Evolutionary conservation across 2,888 invertebrate species (phyloP).

Genomic region (Auanema freiburgensis): DNA sequence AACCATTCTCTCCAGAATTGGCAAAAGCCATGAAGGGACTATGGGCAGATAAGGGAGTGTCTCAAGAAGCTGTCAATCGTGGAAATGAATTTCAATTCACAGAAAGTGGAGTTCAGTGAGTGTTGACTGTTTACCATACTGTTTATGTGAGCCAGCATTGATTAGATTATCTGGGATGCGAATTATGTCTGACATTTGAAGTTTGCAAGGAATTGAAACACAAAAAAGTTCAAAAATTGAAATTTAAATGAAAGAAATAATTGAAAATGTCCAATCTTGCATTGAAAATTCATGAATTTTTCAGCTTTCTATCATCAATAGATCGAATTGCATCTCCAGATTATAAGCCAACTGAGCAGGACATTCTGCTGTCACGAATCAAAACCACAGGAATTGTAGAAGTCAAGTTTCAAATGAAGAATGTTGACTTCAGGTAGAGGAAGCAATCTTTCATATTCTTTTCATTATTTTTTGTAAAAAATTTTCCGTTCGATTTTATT

Average conservation of each 20-base stretch:
- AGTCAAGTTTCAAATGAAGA: slow-evolving; percentile 64
- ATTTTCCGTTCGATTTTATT: neutral
- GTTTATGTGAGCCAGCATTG: no score
- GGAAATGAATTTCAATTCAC: slow-evolving; percentile 61
- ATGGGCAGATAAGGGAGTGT: slow-evolving; percentile 53
- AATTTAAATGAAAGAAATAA: neutral
- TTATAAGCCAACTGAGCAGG: slow-evolving; percentile 61
- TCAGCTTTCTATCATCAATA: slow-evolving; percentile 56
- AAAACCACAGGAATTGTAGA: slow-evolving; percentile 64
- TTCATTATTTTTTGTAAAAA: neutral
- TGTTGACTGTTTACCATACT: neutral
- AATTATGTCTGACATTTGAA: neutral
- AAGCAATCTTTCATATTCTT: neutral
- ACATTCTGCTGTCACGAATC: slow-evolving; percentile 61
- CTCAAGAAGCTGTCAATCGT: slow-evolving; percentile 36
- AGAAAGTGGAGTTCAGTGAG: slow-evolving; percentile 59
- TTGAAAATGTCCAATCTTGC: neutral
- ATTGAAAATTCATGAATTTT: slow-evolving; percentile 23
- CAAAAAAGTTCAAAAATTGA: slow-evolving; percentile 11
- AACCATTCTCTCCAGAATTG: slow-evolving; percentile 53
- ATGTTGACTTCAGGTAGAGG: slow-evolving; percentile 60
- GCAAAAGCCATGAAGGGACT: slow-evolving; percentile 47
- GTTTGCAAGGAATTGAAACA: no score
- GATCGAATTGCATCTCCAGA: slow-evolving; percentile 53
- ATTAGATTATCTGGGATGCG: no score